phyloP scores from a whole-genome alignment of 2,113 vertebrate genomes.

The Poeciliopsis turrubarensis region DNA sequence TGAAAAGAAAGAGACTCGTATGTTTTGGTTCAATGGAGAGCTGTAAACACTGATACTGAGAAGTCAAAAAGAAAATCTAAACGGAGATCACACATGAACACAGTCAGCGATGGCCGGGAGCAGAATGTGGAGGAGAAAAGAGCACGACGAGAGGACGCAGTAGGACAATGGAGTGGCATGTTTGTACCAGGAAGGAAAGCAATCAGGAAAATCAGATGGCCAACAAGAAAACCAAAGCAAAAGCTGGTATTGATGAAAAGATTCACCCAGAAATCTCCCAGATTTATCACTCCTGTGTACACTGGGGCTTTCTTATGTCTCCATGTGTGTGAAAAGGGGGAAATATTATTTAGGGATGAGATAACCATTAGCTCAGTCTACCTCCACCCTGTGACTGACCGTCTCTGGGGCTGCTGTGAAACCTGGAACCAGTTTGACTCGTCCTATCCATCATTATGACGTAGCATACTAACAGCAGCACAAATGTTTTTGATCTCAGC shows the following conservation, averaged over 20 bases:
- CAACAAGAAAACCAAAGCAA: background rate
- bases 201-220: background rate
- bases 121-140: constrained; percentile 14
- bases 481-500: constrained; percentile 23
- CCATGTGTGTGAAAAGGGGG: constrained; percentile 25
- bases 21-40: constrained; percentile 7
- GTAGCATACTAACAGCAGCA: constrained; percentile 7
- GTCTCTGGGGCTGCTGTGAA: constrained; percentile 48
- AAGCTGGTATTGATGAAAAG: background rate
- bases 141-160: background rate
- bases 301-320: constrained; percentile 8
- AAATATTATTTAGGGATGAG: constrained; percentile 62
- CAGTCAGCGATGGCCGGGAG: too few species aligned
- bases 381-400: constrained; percentile 68
- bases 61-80: constrained; percentile 27
- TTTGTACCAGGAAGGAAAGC: constrained; percentile 21
- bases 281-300: background rate
- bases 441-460: constrained; percentile 38
- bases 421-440: constrained; percentile 57
- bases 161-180: constrained; percentile 9
- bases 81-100: too few species aligned
- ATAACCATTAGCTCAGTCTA: constrained; percentile 66
- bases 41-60: constrained; percentile 38
- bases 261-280: background rate
- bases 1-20: background rate